phyloP scores from a whole-genome alignment of 1,140 invertebrate species.

The Monomorium pharaonis region DNA sequence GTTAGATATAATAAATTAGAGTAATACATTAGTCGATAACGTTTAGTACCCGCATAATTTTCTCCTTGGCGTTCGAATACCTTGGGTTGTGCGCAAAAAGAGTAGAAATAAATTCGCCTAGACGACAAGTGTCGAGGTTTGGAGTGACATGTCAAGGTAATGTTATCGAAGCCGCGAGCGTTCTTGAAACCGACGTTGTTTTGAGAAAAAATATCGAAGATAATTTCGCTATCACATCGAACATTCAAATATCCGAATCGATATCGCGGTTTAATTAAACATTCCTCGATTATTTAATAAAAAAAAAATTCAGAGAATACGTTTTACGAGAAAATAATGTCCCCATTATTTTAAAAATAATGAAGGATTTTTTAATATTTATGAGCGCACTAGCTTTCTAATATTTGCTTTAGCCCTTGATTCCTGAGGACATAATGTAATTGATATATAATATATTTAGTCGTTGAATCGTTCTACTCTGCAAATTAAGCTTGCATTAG shows the following conservation, averaged over 20 bases:
- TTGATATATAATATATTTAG: constrained; percentile 14
- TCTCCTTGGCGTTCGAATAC: neutral
- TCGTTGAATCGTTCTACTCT: neutral
- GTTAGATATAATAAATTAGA: constrained; percentile 5
- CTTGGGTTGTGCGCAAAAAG: neutral
- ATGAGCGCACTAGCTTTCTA: neutral
- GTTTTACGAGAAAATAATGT: neutral
- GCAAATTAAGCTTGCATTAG: neutral
- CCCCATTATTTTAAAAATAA: neutral
- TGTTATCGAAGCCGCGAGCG: neutral
- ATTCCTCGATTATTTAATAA: neutral
- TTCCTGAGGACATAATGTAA: neutral
- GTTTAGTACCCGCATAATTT: neutral
- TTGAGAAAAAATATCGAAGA: constrained; percentile 10
- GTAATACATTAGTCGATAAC: neutral
- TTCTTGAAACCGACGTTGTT: neutral
- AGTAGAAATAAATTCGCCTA: constrained; percentile 28
- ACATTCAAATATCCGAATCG: neutral
- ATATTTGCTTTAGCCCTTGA: neutral
- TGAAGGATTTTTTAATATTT: neutral
- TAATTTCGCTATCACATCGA: neutral
- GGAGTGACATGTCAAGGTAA: constrained; percentile 23
- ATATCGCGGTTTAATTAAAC: neutral
- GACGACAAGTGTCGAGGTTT: neutral
- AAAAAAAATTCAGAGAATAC: neutral